Base-by-base conservation (phyloP, 2,888 invertebrate genomes). In the Ophion obscuratus region DNA sequence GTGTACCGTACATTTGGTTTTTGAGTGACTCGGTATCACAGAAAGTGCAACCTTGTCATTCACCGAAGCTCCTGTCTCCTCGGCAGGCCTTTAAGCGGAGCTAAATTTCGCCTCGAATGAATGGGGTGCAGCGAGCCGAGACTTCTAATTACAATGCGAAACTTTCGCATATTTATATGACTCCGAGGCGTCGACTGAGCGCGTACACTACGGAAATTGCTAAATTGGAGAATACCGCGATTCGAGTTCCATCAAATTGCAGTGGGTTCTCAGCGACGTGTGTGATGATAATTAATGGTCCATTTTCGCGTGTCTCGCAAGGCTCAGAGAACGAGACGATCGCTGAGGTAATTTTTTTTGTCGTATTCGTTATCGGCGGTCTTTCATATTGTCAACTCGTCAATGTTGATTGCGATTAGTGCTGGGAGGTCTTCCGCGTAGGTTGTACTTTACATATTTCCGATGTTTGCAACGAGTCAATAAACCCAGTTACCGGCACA, bases 131-230 rank as follows among this genome's bases (percentile, higher is more conserved):
- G 67, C 71, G 68, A 67, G 71, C 71, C 40, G 76, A 84, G 83
- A 85, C 82, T 85, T 87, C 78, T 87, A 88, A 88, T 88, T 85
- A 87, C 88, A 81, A 84, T 87, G 77, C 81, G 44, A 59, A 77
- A 84, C 81, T 85, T 71, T 80, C 79, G 82, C 81, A 88, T 87
- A 85, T 88, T 83, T 88, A 84, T 82, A 77, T 64, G 62, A 74
- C 75, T 76, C 53, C 67, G 64, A 85, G 73, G 79, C 74, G 77
- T 44, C 61, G 80, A 53, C 31, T 44, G 71, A 36, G 59, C 24
- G 68, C 62, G 73, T 7, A 86, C 71, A 67, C 74, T 9, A 31
- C 59, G 14, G 27, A 27, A 71, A 71, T 31, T 66, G 47, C 47
- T 47, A 76, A 73, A 80, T 70, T 75, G 80, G 40, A 70, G 27